Evolutionary conservation across 2,113 vertebrate genomes (phyloP).

Genomic region (Muntiacus reevesi): DNA sequence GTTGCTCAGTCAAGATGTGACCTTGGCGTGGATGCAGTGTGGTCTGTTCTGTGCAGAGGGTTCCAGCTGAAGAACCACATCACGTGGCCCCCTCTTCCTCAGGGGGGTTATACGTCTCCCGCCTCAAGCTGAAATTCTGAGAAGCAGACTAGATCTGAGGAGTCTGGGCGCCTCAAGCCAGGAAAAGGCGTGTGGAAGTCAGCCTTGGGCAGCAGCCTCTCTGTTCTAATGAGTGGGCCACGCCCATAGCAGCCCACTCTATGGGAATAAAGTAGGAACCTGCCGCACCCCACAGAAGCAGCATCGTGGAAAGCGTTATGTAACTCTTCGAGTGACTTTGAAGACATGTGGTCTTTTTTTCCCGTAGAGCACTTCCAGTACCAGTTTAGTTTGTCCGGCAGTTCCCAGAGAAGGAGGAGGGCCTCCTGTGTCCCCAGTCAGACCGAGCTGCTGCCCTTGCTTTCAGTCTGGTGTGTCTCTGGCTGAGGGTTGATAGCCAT

Average conservation of each 20-base stretch:
- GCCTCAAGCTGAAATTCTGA: neutral
- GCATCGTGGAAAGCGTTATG: fast-evolving
- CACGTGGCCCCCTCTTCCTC: fast-evolving
- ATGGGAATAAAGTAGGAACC: neutral
- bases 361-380: neutral
- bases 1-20: neutral
- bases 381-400: neutral
- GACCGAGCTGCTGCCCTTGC: neutral
- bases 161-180: fast-evolving
- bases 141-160: neutral
- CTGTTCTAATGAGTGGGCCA: fast-evolving
- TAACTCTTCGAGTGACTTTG: fast-evolving
- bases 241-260: neutral
- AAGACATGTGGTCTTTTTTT: neutral
- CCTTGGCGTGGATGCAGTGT: fast-evolving
- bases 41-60: neutral
- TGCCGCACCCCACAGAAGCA: neutral
- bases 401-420: neutral
- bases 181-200: neutral
- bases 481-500: neutral
- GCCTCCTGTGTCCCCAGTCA: neutral
- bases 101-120: fast-evolving
- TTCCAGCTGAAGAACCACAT: fast-evolving
- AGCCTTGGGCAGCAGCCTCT: fast-evolving
- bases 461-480: neutral